Evolutionary conservation across 2,888 invertebrate species (phyloP), one percentile per base, ranked within the genome.

Genomic region (Ochropleura leucogaster): DNA sequence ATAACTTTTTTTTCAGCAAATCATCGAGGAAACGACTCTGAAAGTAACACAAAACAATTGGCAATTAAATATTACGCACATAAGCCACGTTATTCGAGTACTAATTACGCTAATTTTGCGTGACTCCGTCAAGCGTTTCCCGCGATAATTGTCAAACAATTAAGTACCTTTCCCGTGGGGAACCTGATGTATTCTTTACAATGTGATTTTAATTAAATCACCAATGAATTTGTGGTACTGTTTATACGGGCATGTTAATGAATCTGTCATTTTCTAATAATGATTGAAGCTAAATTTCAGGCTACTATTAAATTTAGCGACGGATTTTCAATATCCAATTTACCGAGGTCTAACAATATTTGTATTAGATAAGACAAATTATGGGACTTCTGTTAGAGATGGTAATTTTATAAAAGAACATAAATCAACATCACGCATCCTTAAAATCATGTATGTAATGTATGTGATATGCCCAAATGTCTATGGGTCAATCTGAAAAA

Each of bases 41-140:
- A 3, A 42, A 42, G 20, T 51, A 10, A 18, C 7, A 53, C n/a
- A 72, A 59, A 64, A 59, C 20, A 64, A 68, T 55, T 4, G n/a
- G n/a, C 30, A 65, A 55, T 68, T 68, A 82, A 65, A n/a, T 53
- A 60, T 68, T 16, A 51, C 40, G 51, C 73, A 59, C 59, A 55
- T 69, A 65, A 12, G 55, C 40, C 10, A 65, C 20, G 12, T 65
- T 67, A 68, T 65, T 49, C 69, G 42, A 51, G n/a, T 18, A 68
- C 20, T 82, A 82, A 79, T 79, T 77, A 69, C 49, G 49, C 82
- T 62, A 74, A 77, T 65, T 65, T 77, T 30, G 59, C 42, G 82
- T 82, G n/a, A 59, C 44, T 68, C 40, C 49, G 53, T 49, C 59
- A 68, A 49, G 64, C 69, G 44, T 20, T 65, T n/a, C 65, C 68